Evolutionary conservation across 2,888 invertebrate species (phyloP), one percentile per base, ranked within the genome.

Genomic region (Neoaliturus tenellus): DNA sequence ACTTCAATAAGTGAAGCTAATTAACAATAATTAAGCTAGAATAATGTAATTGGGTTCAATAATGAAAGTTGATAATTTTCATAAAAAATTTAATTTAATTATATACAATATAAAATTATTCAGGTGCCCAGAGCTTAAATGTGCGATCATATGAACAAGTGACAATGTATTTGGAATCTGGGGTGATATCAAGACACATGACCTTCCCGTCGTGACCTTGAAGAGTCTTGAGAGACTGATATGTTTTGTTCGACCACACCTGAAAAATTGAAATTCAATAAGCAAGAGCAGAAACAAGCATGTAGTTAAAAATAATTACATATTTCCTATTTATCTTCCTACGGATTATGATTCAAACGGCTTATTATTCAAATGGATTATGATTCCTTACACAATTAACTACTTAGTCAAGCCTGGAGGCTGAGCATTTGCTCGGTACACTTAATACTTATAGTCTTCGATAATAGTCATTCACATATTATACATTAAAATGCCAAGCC

Each of bases 121-220:
- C 97, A 0, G 97, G 95, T 0, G 96, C 93, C 99, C 99, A 99
- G 33, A 99, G 91, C 90, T 99, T 99, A 90, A 99, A 98, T 0
- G 99, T 99, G 86, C 99, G 92, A 91, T 99, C 99, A 90, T 97
- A 99, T 0, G 99, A 99, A 73, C 95, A 94, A 0, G 98, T 98
- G 6, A 95, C 98, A 86, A 99, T 97, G 90, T 94, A 98, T 89
- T 97, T 96, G 87, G 96, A 96, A 91, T 99, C 97, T 0, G 94
- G 93, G 0, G 98, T 96, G 82, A 99, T 94, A 90, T 99, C 99
- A 0, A 96, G 94, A 33, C 96, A 95, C 95, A 98, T 98, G n/a
- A 99, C 96, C 93, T 98, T 98, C 17, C 97, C 97, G 90, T 99
- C 98, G 89, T 99, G 99, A 0, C 99, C 99, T 8, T 96, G 96